A percentile compares a stretch with the other conserved stretches of the same genome.
Conservation (phyloP, 2,888 invertebrate genomes). For the Noctua comes region DNA sequence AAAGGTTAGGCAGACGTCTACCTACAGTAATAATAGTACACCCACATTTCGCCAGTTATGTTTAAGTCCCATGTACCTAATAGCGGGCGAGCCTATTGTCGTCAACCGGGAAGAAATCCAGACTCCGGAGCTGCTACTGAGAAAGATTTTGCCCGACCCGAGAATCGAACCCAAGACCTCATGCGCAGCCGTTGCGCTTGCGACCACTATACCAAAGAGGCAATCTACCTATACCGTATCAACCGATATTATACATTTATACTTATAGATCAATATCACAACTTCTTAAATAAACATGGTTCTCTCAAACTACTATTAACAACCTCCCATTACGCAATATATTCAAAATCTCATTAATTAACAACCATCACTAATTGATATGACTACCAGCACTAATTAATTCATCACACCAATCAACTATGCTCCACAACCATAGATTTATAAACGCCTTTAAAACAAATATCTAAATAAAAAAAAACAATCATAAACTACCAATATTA, state of each 20-base stretch:
- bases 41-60: too few relatives aligned
- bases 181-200: background rate
- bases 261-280: background rate
- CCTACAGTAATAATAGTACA: too few relatives aligned
- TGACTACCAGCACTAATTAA: constrained; percentile 49
- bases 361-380: constrained; percentile 39
- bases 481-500: constrained; percentile 64
- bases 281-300: background rate
- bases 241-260: background rate
- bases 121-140: background rate
- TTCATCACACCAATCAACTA: constrained; percentile 43
- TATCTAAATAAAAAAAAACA: constrained; percentile 63
- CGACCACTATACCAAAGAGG: background rate
- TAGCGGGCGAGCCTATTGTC: background rate
- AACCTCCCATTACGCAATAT: constrained; percentile 8
- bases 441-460: constrained; percentile 54
- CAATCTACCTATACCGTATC: background rate
- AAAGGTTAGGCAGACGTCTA: too few relatives aligned
- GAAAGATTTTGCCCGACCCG: background rate
- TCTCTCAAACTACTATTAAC: background rate
- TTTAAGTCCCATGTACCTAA: background rate
- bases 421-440: constrained; percentile 3
- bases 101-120: background rate
- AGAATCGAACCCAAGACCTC: background rate
- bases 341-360: constrained; percentile 15